phyloP scores from a whole-genome alignment of 1,140 invertebrate species.

The Temnothorax curvispinosus region DNA sequence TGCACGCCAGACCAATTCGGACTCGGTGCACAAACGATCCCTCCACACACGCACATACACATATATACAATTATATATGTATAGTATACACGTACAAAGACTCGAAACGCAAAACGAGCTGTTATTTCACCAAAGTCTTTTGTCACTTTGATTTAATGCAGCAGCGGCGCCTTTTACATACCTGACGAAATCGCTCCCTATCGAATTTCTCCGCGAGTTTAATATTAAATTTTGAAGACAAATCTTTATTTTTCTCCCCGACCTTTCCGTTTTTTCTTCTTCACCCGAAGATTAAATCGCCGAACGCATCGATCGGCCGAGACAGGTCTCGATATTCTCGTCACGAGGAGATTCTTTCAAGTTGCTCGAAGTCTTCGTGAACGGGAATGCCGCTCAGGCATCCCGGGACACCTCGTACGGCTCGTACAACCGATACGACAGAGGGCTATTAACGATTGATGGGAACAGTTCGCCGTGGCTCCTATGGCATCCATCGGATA shows the following conservation, averaged over 20 bases:
- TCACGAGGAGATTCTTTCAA: conserved; percentile 2
- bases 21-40: not conserved
- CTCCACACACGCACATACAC: not conserved
- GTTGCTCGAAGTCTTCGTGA: not conserved
- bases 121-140: not conserved
- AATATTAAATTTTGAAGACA: not conserved
- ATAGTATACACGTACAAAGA: not conserved
- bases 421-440: conserved; percentile 30
- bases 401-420: conserved; percentile 17
- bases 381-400: conserved; percentile 19
- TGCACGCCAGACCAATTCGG: not conserved
- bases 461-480: conserved; percentile 41
- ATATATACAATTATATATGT: no score
- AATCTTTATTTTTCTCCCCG: not conserved
- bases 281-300: not conserved
- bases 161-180: not conserved
- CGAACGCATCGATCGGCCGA: not conserved
- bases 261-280: not conserved
- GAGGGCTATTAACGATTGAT: conserved; percentile 53
- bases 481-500: conserved; percentile 29
- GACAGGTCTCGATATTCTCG: conserved; percentile 33
- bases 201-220: not conserved
- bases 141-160: not conserved
- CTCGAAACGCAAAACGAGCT: not conserved
- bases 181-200: not conserved